phyloP scores from a whole-genome alignment of 2,888 invertebrate genomes.

The Gandaritis pyraliata region DNA sequence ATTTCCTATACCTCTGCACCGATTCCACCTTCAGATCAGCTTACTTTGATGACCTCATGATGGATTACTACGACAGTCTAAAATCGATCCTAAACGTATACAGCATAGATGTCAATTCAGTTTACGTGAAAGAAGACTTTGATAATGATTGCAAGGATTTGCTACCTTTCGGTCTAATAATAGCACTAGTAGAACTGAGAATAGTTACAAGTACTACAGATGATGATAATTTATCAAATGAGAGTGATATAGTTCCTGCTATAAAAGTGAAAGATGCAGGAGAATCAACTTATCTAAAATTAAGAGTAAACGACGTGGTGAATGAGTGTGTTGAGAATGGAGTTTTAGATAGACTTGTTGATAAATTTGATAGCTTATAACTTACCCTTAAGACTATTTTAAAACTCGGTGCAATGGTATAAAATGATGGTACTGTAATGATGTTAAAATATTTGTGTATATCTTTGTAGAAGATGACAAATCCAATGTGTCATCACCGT shows the following conservation, averaged over 20 bases:
- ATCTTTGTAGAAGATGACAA: too few relatives aligned
- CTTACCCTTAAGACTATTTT: background rate
- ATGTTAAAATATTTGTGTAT: too few relatives aligned
- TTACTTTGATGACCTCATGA: conserved; percentile 56
- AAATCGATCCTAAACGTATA: conserved; percentile 55
- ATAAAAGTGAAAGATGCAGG: conserved; percentile 40
- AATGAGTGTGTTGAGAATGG: conserved; percentile 62
- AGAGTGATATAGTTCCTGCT: conserved; percentile 40
- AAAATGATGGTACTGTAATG: too few relatives aligned
- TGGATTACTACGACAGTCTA: conserved; percentile 61
- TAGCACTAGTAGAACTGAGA: conserved; percentile 65
- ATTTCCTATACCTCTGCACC: conserved; percentile 68
- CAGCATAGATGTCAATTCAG: conserved; percentile 53
- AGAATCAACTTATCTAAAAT: conserved; percentile 51
- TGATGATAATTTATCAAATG: conserved; percentile 50
- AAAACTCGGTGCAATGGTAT: too few relatives aligned
- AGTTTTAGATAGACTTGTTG: conserved; percentile 56
- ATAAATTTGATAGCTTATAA: conserved; percentile 40
- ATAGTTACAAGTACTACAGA: conserved; percentile 56
- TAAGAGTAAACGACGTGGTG: conserved; percentile 67
- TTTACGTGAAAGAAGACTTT: conserved; percentile 61
- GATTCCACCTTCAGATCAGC: conserved; percentile 65
- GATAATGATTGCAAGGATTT: conserved; percentile 58
- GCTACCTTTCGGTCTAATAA: conserved; percentile 63
- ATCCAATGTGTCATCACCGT: too few relatives aligned